Conservation (phyloP, 2,113 vertebrate species). For the Terrapene triunguis region DNA sequence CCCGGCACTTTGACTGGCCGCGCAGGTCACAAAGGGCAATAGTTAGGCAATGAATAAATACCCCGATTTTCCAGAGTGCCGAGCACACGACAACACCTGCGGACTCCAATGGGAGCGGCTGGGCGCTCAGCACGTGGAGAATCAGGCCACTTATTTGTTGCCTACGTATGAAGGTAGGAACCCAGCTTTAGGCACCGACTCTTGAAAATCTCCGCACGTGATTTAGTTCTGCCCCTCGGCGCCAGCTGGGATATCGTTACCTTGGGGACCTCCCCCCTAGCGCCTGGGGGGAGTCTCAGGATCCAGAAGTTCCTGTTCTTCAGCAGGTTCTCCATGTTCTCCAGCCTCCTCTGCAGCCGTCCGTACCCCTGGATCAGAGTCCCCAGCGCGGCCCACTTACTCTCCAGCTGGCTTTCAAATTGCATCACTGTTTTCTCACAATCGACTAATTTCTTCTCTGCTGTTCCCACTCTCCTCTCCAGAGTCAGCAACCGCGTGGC, state of each 20-base stretch:
- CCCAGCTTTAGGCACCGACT: not conserved
- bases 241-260: not conserved
- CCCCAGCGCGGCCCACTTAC: no score
- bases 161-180: not conserved
- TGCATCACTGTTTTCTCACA: constrained; percentile 80
- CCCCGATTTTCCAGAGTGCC: not conserved
- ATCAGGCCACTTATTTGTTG: not conserved
- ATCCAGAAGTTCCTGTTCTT: constrained; percentile 84
- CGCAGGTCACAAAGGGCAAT: no score
- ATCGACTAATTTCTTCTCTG: constrained; percentile 81
- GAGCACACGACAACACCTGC: no score
- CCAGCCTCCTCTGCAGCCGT: constrained; percentile 80
- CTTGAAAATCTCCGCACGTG: rapidly evolving
- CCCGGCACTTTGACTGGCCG: no score
- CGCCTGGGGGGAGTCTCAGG: constrained; percentile 77
- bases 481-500: constrained; percentile 81
- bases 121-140: not conserved
- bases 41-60: not conserved
- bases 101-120: not conserved
- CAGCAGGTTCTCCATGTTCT: constrained; percentile 82
- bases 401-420: constrained; percentile 77
- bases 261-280: constrained; percentile 81
- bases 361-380: constrained; percentile 75
- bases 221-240: not conserved
- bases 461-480: constrained; percentile 77